Percentiles rank a stretch among this genome's conserved stretches.
phyloP scores from a whole-genome alignment of 2,888 invertebrate species.

The Hipparchia sbordonii region DNA sequence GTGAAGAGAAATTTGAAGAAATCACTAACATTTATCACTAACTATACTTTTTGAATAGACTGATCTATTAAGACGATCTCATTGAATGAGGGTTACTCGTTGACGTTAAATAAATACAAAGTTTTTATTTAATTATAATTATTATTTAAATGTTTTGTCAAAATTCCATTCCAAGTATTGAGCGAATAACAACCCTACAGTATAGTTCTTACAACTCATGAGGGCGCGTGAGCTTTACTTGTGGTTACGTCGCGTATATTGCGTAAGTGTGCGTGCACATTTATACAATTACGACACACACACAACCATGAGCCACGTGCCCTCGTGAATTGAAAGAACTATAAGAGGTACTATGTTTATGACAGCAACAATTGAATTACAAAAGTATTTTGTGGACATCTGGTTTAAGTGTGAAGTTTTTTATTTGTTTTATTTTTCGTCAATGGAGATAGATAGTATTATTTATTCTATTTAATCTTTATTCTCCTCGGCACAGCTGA shows the following conservation, averaged over 20 bases:
- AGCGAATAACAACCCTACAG: not conserved
- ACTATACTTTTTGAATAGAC: slow-evolving; percentile 53
- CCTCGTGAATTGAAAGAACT: no score
- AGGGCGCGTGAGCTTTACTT: no score
- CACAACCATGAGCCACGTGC: no score
- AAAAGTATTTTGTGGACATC: no score
- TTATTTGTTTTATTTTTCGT: slow-evolving; percentile 10
- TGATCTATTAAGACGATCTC: slow-evolving; percentile 59
- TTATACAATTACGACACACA: no score
- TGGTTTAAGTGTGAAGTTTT: not conserved
- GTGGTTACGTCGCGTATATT: no score
- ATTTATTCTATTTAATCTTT: slow-evolving; percentile 25
- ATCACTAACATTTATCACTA: slow-evolving; percentile 35
- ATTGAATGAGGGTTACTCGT: slow-evolving; percentile 51
- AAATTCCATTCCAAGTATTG: not conserved
- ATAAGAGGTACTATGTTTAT: no score
- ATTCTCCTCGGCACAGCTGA: slow-evolving; percentile 35
- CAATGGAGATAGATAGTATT: slow-evolving; percentile 28
- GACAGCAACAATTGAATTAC: not conserved
- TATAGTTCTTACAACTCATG: no score
- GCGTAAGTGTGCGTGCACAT: no score
- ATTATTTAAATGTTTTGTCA: not conserved
- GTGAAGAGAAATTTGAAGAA: slow-evolving; percentile 1
- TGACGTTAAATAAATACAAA: slow-evolving; percentile 23
- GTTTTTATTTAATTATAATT: not conserved